Percentiles rank a stretch among this genome's conserved stretches.
Evolutionary conservation across 2,797 vertebrate genomes (phyloP).

Genomic region (Synanceia verrucosa): DNA sequence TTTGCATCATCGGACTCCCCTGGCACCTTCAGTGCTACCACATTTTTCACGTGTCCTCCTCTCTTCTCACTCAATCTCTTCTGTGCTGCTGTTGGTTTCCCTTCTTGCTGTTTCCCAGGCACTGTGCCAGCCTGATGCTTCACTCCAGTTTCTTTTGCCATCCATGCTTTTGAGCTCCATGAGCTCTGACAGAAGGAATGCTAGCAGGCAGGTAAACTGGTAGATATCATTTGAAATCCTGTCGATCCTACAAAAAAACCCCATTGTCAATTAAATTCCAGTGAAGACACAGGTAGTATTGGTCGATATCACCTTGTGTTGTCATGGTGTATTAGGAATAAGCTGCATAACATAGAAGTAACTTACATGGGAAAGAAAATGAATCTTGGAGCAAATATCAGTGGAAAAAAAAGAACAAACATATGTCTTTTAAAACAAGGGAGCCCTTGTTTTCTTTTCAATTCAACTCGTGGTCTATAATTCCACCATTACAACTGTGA

Average conservation of each 20-base stretch:
- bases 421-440: conserved; percentile 7
- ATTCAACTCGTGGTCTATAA: conserved; percentile 13
- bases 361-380: conserved; percentile 12
- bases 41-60: conserved; percentile 50
- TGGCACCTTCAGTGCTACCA: conserved; percentile 18
- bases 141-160: conserved; percentile 4
- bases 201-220: conserved; percentile 9
- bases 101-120: conserved; percentile 45
- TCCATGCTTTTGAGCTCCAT: not conserved
- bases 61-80: conserved; percentile 46
- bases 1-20: conserved; percentile 58
- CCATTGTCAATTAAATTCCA: not conserved
- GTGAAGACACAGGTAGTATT: not conserved
- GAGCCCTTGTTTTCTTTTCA: conserved; percentile 19
- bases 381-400: conserved; percentile 24
- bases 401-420: conserved; percentile 44
- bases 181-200: conserved; percentile 10
- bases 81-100: not conserved
- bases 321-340: not conserved
- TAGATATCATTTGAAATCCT: too few relatives aligned
- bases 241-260: too few relatives aligned
- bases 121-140: conserved; percentile 46
- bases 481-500: conserved; percentile 14
- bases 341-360: not conserved
- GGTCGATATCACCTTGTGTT: too few relatives aligned